Conservation (phyloP, 2,113 vertebrate genomes). For the Chlorodrepanis virens region DNA sequence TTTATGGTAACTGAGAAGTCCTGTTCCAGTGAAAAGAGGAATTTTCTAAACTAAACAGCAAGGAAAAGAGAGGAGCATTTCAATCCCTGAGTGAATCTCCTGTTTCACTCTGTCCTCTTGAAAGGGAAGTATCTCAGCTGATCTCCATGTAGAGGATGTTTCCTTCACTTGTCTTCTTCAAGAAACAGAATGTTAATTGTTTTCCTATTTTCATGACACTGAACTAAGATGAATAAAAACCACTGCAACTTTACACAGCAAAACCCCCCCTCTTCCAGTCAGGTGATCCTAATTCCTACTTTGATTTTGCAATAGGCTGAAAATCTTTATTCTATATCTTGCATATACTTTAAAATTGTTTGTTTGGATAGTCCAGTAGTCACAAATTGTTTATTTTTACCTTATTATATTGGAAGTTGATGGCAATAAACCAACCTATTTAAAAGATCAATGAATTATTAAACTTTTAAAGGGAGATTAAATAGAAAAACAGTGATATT, state of each 20-base stretch:
- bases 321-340: neutral
- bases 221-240: neutral
- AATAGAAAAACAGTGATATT: constrained; percentile 6
- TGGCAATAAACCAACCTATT: neutral
- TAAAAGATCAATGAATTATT: neutral
- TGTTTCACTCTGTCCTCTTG: neutral
- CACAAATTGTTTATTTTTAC: neutral
- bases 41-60: neutral
- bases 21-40: neutral
- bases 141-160: neutral
- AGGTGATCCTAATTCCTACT: rapidly evolving
- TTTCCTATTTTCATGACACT: neutral
- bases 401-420: neutral
- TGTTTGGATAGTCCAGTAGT: neutral
- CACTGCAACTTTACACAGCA: neutral
- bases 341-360: neutral
- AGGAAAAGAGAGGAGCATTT: neutral
- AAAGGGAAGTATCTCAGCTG: neutral
- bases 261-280: rapidly evolving
- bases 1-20: neutral
- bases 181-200: neutral
- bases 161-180: neutral
- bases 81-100: neutral
- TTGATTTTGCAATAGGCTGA: neutral
- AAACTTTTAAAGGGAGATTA: neutral